Evolutionary conservation across 1,140 invertebrate species (phyloP).

Genomic region (Apis cerana): DNA sequence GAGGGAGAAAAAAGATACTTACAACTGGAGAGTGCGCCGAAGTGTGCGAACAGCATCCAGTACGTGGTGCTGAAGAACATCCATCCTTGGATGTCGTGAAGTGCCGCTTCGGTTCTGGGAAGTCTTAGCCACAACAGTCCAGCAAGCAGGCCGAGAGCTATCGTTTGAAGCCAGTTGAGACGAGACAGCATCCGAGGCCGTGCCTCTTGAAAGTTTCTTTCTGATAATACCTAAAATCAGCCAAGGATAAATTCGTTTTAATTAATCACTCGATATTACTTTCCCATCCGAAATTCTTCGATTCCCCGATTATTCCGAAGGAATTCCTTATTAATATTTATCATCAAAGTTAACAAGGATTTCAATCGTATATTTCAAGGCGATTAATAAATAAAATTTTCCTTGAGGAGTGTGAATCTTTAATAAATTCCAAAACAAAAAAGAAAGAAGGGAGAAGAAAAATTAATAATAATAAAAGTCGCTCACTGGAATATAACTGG

Average conservation of each 20-base stretch:
- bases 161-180: constrained; percentile 91
- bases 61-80: constrained; percentile 94
- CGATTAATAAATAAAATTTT: no score
- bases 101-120: constrained; percentile 87
- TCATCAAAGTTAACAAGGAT: no score
- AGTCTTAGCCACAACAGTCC: constrained; percentile 91
- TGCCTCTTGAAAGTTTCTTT: constrained; percentile 91
- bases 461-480: no score
- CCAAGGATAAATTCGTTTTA: background rate
- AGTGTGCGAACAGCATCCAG: constrained; percentile 93
- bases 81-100: constrained; percentile 92
- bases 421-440: no score
- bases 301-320: no score
- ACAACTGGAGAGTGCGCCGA: constrained; percentile 90
- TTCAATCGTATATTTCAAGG: no score
- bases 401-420: no score
- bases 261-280: no score
- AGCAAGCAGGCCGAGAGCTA: constrained; percentile 87
- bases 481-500: no score
- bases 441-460: no score
- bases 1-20: constrained; percentile 71
- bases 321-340: no score
- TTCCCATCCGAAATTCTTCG: no score
- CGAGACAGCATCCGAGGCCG: constrained; percentile 89
- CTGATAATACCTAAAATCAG: constrained; percentile 83